Evolutionary conservation across 2,888 invertebrate species (phyloP), one percentile per base, ranked within the genome.

Genomic region (Ferdinandea cuprea): DNA sequence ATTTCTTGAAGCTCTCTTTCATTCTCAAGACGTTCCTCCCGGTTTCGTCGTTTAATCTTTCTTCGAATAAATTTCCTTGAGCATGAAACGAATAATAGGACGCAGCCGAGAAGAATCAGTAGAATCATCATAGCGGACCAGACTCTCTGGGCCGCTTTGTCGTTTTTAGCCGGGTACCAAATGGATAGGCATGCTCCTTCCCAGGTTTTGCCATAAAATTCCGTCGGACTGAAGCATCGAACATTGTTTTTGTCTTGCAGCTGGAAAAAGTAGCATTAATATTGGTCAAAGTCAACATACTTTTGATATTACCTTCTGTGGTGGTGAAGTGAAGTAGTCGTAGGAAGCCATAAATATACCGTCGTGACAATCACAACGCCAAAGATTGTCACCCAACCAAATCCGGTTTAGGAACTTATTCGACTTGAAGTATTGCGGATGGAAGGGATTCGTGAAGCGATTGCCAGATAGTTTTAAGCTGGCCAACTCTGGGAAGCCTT

Each of bases 291-390:
- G 2, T 13, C 9, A 28, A 4, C 8, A 3, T 8, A 8, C 2
- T 1, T 6, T 3, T 15, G 0, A 6, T 11, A 54, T 6, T 69
- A 90, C 90, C 87, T 89, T 94, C 21, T 91, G 91, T 1, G 94
- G 93, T 78, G 92, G 92, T 15, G 92, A 88, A 1, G 92, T 93
- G 11, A 95, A 87, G 88, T 91, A 95, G 76, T 93, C 92, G 86
- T 93, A 95, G 87, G 94, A 93, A 8, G 92, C 92, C 66, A 92
- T 91, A 88, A 96, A 93, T 19, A 93, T 92, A 0, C 87, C 86
- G 83, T 93, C 93, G n/a, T 89, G 86, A 87, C 96, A 96, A 83
- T 95, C 94, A 88, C 96, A 96, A 77, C 94, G 92, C 96, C 96
- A 96, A 85, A 94, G 94, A 89, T 96, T 96, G 87, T 95, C 95